These are phyloP conservation scores for Galeruca laticollis DNA, from an alignment of 2,888 invertebrate genomes.

Conservation along the genomic window DNA sequence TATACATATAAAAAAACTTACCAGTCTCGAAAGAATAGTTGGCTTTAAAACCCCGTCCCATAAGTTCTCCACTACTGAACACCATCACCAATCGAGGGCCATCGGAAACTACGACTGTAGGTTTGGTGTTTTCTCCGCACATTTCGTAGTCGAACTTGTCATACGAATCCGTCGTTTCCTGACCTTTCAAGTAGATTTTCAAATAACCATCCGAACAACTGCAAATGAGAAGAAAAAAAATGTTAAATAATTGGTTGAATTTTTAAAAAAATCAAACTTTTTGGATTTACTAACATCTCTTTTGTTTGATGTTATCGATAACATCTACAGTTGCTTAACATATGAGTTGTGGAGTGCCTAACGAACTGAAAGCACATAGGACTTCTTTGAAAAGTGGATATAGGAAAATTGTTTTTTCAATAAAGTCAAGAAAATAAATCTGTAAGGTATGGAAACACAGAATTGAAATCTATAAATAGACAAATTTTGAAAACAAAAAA, in stretches of 20 bases:
- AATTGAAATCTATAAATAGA: no score
- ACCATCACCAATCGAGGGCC: constrained; percentile 95
- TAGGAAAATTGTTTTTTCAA: no score
- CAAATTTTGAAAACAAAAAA: no score
- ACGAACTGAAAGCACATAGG: no score
- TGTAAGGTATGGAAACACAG: no score
- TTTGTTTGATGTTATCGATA: no score
- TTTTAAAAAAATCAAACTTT: no score
- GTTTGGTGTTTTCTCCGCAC: constrained; percentile 84
- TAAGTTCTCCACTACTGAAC: constrained; percentile 92
- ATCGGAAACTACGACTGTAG: constrained; percentile 87
- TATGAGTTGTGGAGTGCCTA: no score
- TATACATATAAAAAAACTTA: constrained; percentile 64
- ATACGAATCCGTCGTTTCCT: constrained; percentile 91
- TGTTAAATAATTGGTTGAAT: not conserved
- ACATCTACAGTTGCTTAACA: no score
- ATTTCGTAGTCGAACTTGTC: constrained; percentile 94
- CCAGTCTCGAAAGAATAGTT: constrained; percentile 88
- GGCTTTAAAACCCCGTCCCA: constrained; percentile 92
- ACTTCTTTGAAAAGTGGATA: no score
- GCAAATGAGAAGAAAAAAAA: constrained; percentile 44
- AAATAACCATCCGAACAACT: constrained; percentile 92
- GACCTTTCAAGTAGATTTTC: constrained; percentile 91
- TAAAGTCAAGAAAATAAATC: no score
- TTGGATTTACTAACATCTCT: not conserved